Conservation (phyloP, 2,797 vertebrate genomes). For the Chelon labrosus region DNA sequence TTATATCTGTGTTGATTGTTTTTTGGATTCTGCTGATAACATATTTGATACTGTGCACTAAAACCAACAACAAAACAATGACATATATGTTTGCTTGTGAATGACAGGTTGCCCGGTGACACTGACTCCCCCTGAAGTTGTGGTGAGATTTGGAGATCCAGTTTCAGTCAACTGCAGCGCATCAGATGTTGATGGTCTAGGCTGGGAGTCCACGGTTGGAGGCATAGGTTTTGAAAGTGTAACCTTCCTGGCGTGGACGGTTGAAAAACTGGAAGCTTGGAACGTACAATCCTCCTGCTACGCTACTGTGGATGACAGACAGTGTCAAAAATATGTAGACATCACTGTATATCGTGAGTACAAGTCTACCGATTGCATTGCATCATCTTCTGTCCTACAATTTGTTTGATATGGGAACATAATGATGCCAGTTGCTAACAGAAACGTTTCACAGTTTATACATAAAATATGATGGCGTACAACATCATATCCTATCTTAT, state of each 20-base stretch:
- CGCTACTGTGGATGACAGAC: accelerated
- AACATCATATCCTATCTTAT: background rate
- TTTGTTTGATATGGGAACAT: background rate
- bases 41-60: background rate
- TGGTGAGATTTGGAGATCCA: slow-evolving; percentile 64
- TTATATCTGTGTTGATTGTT: background rate
- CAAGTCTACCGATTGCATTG: background rate
- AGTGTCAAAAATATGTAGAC: accelerated
- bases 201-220: slow-evolving; percentile 45
- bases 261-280: slow-evolving; percentile 34
- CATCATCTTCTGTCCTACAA: background rate
- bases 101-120: slow-evolving; percentile 31
- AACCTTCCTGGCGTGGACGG: background rate
- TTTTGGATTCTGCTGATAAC: background rate
- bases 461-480: background rate
- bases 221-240: accelerated
- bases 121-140: slow-evolving; percentile 51
- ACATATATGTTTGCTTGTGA: slow-evolving; percentile 10
- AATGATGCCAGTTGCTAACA: background rate
- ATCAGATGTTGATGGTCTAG: accelerated
- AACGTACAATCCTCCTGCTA: background rate
- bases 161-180: slow-evolving; percentile 60
- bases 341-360: slow-evolving; percentile 69
- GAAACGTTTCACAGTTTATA: background rate
- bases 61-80: slow-evolving; percentile 1